phyloP scores from a whole-genome alignment of 1,140 invertebrate genomes.

The Danaus melanippus region DNA sequence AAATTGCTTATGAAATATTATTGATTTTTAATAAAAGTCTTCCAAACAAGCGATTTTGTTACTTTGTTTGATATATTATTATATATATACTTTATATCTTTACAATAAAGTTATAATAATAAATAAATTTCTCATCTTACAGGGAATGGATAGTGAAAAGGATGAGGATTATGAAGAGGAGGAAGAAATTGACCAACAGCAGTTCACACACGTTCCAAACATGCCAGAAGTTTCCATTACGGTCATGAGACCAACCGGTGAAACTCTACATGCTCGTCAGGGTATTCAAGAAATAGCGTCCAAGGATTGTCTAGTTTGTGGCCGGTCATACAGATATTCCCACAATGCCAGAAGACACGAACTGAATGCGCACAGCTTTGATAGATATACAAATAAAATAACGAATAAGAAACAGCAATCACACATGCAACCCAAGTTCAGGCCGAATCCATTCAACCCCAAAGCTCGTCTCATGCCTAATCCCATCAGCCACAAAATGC shows the following conservation, averaged over 20 bases:
- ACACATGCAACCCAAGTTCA: constrained; percentile 54
- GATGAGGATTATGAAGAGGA: constrained; percentile 57
- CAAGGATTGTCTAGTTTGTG: constrained; percentile 67
- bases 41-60: too few relatives aligned
- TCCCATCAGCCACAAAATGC: constrained; percentile 61
- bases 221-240: constrained; percentile 66
- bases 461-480: constrained; percentile 64
- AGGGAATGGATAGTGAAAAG: constrained; percentile 61
- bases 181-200: constrained; percentile 31
- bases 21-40: too few relatives aligned
- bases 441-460: constrained; percentile 66
- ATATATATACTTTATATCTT: background rate
- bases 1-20: too few relatives aligned
- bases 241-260: constrained; percentile 55
- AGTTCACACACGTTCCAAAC: constrained; percentile 32
- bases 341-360: constrained; percentile 70
- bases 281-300: constrained; percentile 66
- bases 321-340: constrained; percentile 65
- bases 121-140: constrained; percentile 18
- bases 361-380: constrained; percentile 61
- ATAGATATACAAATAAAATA: constrained; percentile 69
- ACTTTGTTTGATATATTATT: too few relatives aligned
- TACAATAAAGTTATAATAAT: background rate
- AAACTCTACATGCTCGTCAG: constrained; percentile 55
- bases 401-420: constrained; percentile 41